These are phyloP conservation scores for Xiphias gladius DNA, from an alignment of 2,113 vertebrate genomes.

Conservation along the genomic window DNA sequence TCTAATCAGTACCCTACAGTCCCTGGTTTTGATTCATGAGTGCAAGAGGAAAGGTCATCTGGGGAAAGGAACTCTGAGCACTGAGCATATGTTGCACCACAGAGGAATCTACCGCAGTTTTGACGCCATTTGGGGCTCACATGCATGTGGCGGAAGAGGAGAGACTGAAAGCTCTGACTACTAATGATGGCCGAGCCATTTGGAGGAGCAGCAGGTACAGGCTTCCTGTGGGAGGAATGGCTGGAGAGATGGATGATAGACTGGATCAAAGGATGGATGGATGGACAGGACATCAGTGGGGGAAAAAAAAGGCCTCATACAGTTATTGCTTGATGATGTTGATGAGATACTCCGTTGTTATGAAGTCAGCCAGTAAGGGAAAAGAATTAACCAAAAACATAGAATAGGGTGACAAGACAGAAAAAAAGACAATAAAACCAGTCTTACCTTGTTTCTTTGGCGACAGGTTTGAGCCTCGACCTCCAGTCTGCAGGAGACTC, in stretches of 20 bases:
- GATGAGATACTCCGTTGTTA: constrained; percentile 25
- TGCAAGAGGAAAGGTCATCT: constrained; percentile 49
- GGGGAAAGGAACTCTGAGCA: constrained; percentile 48
- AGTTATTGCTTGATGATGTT: constrained; percentile 19
- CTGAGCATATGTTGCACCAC: constrained; percentile 71
- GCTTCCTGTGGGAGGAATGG: constrained; percentile 69
- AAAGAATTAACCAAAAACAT: neutral
- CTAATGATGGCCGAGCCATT: constrained; percentile 67
- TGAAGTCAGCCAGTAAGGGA: neutral
- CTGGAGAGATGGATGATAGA: constrained; percentile 59
- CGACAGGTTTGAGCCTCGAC: constrained; percentile 88
- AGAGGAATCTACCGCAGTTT: constrained; percentile 57
- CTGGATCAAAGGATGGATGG: constrained; percentile 58
- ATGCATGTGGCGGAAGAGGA: constrained; percentile 57
- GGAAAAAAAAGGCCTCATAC: neutral
- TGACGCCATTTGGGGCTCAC: constrained; percentile 68
- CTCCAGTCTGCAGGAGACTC: constrained; percentile 89
- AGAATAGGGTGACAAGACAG: neutral
- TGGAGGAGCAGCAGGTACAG: constrained; percentile 69
- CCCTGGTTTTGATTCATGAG: constrained; percentile 43
- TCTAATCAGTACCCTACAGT: neutral
- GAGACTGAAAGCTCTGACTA: constrained; percentile 42
- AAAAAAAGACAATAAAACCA: neutral
- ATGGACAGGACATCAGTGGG: constrained; percentile 43
- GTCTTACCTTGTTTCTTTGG: constrained; percentile 84